phyloP scores from a whole-genome alignment of 2,797 vertebrate species.

The Danio tinwini region DNA sequence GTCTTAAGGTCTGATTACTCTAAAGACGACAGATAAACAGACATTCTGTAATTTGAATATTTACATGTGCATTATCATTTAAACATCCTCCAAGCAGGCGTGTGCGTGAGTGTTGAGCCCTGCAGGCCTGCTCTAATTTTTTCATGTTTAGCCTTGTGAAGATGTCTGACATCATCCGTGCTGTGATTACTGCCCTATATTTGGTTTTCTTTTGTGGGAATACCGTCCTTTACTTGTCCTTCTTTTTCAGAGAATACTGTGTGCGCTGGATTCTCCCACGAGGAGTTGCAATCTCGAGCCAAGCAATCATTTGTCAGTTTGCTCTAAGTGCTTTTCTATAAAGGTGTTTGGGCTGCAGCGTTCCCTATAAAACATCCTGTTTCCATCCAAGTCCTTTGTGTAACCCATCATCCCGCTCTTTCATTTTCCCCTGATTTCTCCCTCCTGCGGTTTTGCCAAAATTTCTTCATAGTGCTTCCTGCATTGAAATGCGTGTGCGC shows the following conservation, averaged over 20 bases:
- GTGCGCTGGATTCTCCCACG: neutral
- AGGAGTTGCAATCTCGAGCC: conserved; percentile 13
- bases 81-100: neutral
- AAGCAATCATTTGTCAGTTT: conserved; percentile 17
- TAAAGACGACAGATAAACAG: conserved; percentile 1
- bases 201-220: conserved; percentile 21
- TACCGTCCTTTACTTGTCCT: conserved; percentile 5
- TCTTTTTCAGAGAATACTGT: neutral
- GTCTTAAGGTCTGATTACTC: conserved; percentile 27
- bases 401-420: conserved; percentile 17
- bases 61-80: conserved; percentile 4
- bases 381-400: conserved; percentile 8
- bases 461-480: conserved; percentile 15
- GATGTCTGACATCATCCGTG: conserved; percentile 29
- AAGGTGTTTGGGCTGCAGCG: neutral
- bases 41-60: neutral
- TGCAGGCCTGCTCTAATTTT: conserved; percentile 28
- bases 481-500: neutral
- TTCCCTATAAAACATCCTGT: conserved; percentile 22
- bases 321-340: neutral
- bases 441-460: neutral
- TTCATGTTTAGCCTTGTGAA: conserved; percentile 12
- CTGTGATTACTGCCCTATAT: conserved; percentile 32
- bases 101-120: conserved; percentile 8
- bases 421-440: conserved; percentile 38